Percentiles rank a stretch among this genome's conserved stretches.
These are phyloP conservation scores for Strix uralensis DNA, from an alignment of 2,113 vertebrate genomes.

Conservation along the genomic window DNA sequence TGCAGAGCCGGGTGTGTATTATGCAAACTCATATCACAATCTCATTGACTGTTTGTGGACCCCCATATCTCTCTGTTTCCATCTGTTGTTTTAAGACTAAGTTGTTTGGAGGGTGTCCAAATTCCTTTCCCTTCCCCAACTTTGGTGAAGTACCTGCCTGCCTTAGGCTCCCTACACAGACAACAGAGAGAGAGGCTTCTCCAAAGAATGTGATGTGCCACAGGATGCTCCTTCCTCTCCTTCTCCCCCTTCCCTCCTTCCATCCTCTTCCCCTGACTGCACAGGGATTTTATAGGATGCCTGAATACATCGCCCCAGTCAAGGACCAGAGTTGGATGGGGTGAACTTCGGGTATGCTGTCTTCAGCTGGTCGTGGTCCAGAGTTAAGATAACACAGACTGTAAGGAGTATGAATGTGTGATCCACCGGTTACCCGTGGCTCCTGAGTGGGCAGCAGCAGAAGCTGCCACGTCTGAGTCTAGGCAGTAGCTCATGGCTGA, in stretches of 20 bases:
- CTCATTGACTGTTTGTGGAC: conserved; percentile 47
- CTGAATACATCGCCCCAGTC: neutral
- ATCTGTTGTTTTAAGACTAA: conserved; percentile 62
- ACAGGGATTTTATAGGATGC: neutral
- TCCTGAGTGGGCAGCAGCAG: neutral
- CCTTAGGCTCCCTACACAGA: neutral
- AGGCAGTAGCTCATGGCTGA: conserved; percentile 47
- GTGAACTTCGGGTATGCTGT: neutral
- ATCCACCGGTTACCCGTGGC: neutral
- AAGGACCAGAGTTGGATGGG: neutral
- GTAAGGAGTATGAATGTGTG: neutral
- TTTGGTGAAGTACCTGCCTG: conserved; percentile 36
- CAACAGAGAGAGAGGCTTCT: neutral
- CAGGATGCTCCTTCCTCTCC: neutral
- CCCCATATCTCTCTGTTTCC: conserved; percentile 34
- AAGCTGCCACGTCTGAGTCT: conserved; percentile 17
- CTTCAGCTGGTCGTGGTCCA: neutral
- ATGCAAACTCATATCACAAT: conserved; percentile 39
- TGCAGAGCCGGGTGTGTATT: neutral
- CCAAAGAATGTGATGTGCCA: neutral
- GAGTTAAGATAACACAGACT: neutral
- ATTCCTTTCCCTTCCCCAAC: conserved; percentile 20
- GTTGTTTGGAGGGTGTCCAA: conserved; percentile 60
- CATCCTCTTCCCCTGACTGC: neutral
- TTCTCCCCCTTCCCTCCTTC: neutral